A percentile compares a stretch with the other conserved stretches of the same genome.
phyloP scores from a whole-genome alignment of 2,888 invertebrate genomes.

The Rotaria sp. region DNA sequence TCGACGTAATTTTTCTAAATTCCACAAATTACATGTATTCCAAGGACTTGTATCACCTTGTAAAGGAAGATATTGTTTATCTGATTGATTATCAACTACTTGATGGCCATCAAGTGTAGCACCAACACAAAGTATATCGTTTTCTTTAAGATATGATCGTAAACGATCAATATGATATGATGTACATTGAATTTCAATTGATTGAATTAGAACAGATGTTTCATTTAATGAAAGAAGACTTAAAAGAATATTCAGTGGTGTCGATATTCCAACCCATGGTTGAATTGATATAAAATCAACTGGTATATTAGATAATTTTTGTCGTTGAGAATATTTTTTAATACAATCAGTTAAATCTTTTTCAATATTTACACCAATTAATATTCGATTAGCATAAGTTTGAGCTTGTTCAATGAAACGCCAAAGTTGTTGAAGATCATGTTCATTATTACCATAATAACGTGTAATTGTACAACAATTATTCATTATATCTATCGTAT shows the following conservation, averaged over 20 bases:
- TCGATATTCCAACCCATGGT: slow-evolving; percentile 15
- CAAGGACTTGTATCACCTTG: slow-evolving; percentile 10
- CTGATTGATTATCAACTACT: neutral
- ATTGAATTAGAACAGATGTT: neutral
- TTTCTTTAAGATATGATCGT: neutral
- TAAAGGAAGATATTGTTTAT: neutral
- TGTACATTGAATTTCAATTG: slow-evolving; percentile 24
- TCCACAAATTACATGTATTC: slow-evolving; percentile 3
- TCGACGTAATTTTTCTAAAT: slow-evolving; percentile 7
- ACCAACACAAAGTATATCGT: neutral
- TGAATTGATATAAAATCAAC: slow-evolving; percentile 10
- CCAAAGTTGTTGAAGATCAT: neutral
- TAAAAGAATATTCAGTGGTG: slow-evolving; percentile 10
- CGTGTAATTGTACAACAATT: neutral
- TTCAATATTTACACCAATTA: neutral
- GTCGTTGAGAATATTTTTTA: neutral
- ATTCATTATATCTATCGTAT: neutral
- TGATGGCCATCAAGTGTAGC: slow-evolving; percentile 11
- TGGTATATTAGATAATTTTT: no score
- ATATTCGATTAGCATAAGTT: neutral
- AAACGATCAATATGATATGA: neutral
- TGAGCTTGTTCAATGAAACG: slow-evolving; percentile 11
- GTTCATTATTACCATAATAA: neutral
- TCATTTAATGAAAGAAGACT: neutral
- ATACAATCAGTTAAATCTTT: slow-evolving; percentile 21